Base-by-base conservation (phyloP, 2,888 invertebrate genomes). In the Drosophila kanekoi region DNA sequence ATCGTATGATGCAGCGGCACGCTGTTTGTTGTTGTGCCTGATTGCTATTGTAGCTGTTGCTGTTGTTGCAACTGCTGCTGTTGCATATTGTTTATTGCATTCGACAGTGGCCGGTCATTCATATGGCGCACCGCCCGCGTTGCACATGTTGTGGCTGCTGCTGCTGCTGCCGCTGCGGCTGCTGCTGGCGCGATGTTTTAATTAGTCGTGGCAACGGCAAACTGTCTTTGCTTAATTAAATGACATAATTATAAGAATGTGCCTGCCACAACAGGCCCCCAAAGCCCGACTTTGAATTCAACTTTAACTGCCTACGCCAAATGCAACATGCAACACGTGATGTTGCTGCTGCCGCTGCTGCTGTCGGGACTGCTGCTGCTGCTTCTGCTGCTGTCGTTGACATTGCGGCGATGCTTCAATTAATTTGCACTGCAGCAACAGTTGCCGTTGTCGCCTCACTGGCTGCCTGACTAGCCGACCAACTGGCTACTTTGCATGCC, bases 191-290 rank as follows among this genome's bases (percentile, higher is more conserved):
- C 90, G 89, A 91, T 90, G 89, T 91, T 91, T 90, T 91, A 91
- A 90, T 91, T 90, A 90, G 89, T 90, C 83, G 79, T 87, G 71
- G 84, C 87, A 90, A 81, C 67, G 71, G 70, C 73, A 74, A 72
- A 86, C 90, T 91, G 91, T 89, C 89, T 82, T 88, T 85, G 90
- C 91, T 83, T 90, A 91, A 91, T 91, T 91, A 91, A 91, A 91
- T 91, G 91, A 90, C 91, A 91, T 91, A 91, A 91, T 91, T 91
- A 91, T 91, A 90, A 89, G 91, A 89, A 91, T 90, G 91, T 88
- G 81, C 75, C 68, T 57, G 79, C 58, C 74, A 52, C 38, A 28
- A 78, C 67, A 73, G 74, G 74, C 74, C 86, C 73, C 79, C 67
- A 71, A 71, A 61, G 57, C 77, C 61, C 73, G 53, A 28, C 58